phyloP scores from a whole-genome alignment of 2,888 invertebrate species.

The Aphodius sticticus region DNA sequence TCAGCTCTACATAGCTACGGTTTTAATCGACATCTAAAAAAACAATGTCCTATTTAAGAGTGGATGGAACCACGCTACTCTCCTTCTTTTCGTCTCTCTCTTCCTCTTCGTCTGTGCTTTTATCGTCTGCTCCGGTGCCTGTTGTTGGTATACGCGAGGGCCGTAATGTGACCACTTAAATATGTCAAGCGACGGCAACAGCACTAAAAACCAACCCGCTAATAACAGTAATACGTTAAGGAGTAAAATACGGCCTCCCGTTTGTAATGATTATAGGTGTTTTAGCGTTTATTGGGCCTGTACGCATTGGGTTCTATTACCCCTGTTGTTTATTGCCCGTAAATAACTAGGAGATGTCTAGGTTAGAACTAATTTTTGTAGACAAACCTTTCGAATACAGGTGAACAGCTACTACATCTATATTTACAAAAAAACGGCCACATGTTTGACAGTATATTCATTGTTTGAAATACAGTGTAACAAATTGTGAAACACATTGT shows the following conservation, averaged over 20 bases:
- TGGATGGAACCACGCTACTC: neutral
- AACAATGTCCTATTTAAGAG: slow-evolving; percentile 45
- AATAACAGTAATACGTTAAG: slow-evolving; percentile 31
- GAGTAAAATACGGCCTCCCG: slow-evolving; percentile 21
- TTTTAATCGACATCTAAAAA: slow-evolving; percentile 54
- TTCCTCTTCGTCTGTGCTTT: slow-evolving; percentile 10
- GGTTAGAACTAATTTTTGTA: neutral
- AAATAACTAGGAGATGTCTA: neutral
- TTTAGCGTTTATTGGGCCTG: neutral
- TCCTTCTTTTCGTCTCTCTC: slow-evolving; percentile 27
- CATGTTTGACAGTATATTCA: too few species aligned
- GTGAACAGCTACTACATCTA: too few species aligned
- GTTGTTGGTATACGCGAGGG: neutral
- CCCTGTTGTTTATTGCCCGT: neutral
- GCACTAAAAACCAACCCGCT: slow-evolving; percentile 28
- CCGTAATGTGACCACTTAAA: slow-evolving; percentile 26
- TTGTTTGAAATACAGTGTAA: too few species aligned
- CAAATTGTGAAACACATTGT: too few species aligned
- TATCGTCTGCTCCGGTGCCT: slow-evolving; percentile 16
- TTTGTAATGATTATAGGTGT: slow-evolving; percentile 4
- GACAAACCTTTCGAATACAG: too few species aligned
- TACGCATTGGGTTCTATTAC: neutral
- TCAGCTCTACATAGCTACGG: slow-evolving; percentile 57
- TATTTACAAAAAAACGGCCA: too few species aligned
- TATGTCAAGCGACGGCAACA: slow-evolving; percentile 15